Evolutionary conservation across 2,113 vertebrate species (phyloP), one percentile per base, ranked within the genome.

Genomic region (Clupea harengus): DNA sequence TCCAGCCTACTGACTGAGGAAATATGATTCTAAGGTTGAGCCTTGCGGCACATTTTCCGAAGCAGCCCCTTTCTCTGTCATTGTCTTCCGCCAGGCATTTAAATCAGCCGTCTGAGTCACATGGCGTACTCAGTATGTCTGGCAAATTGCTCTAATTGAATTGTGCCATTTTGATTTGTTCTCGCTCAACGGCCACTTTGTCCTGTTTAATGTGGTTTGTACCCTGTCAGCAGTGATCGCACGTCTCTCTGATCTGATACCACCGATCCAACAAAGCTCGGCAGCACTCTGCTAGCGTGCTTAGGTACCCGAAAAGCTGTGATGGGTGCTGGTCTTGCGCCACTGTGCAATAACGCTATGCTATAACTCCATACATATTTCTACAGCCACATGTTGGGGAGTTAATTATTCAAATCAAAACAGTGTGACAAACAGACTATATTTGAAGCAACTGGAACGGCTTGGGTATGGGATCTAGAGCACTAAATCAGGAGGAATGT

Each of bases 111-210:
- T 78, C 28, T 32, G 72, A 78, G 28, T 78, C 72, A 78, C 72
- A 78, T 78, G 72, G 10, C 13, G 6, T 44, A 5, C 4, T 10
- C 32, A 39, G 72, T 20, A 7, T 39, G 67, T 32, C 64, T 49
- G 11, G 25, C 6, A 6, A 80, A 52, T 39, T 46, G 28, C 67
- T 81, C 45, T 52, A 20, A 81, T 85, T 85, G 45, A 85, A 85
- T 85, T 52, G 39, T 45, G 25, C 46, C 72, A 72, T 78, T 52
- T 78, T 54, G 67, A 78, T 85, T 52, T 81, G 72, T 39, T 85
- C 84, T 13, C 28, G 28, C 78, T 50, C 84, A 52, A 85, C 78
- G 20, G 47, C 47, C 52, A 32, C 45, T 52, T 85, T 85, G 84
- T 80, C 25, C 32, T 44, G 49, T 39, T n/a, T 85, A 54, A 52